Conservation (phyloP, 2,113 vertebrate species). For the Rallus limicola region DNA sequence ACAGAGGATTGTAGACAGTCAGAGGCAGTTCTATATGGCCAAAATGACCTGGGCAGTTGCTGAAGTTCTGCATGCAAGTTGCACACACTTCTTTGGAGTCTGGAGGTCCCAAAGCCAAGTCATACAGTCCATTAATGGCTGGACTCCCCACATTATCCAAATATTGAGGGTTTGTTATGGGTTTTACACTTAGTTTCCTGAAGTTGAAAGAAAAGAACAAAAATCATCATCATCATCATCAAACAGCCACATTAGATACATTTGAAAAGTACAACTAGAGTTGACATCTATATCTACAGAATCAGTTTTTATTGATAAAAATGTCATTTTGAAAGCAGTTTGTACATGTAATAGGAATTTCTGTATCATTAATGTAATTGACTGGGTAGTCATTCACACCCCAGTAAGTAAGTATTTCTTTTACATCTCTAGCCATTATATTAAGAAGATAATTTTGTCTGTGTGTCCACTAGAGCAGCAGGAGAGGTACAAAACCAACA, state of each 20-base stretch:
- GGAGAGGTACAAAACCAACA: not conserved
- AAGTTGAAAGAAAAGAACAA: not conserved
- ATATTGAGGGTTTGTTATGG: constrained; percentile 85
- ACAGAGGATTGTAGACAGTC: constrained; percentile 91
- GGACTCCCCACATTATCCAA: constrained; percentile 89
- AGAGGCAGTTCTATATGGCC: constrained; percentile 92
- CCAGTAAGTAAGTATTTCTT: not conserved
- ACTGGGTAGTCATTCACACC: not conserved
- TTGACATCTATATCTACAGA: fast-evolving
- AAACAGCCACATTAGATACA: fast-evolving
- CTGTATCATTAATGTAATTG: not conserved
- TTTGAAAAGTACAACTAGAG: not conserved
- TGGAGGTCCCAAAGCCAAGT: constrained; percentile 89
- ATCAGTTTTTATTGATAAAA: not conserved
- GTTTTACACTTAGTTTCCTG: constrained; percentile 92
- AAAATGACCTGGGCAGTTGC: constrained; percentile 90
- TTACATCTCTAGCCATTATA: not conserved
- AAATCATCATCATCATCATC: not conserved
- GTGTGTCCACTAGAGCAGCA: fast-evolving
- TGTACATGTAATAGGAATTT: fast-evolving
- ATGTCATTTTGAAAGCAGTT: fast-evolving
- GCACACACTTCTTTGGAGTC: constrained; percentile 91
- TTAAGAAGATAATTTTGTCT: not conserved
- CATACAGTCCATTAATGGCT: constrained; percentile 87
- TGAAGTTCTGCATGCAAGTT: constrained; percentile 92